Percentiles rank a stretch among this genome's conserved stretches.
These are phyloP conservation scores for Eustalomyia histrio DNA, from an alignment of 2,888 invertebrate species.

Conservation along the genomic window DNA sequence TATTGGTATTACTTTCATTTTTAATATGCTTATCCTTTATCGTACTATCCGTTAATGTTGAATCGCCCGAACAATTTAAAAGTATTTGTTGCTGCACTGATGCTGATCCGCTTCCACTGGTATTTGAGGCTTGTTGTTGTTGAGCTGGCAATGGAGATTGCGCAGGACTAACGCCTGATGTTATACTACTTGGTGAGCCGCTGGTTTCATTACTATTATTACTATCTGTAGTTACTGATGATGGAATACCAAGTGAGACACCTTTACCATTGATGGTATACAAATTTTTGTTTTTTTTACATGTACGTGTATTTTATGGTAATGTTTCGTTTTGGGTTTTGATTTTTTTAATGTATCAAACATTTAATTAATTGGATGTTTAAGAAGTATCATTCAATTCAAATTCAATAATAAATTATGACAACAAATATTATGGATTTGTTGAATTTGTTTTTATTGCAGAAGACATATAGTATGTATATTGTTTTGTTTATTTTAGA, in stretches of 20 bases:
- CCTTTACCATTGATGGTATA: constrained; percentile 69
- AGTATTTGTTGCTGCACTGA: constrained; percentile 70
- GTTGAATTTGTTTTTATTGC: constrained; percentile 36
- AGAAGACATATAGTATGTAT: constrained; percentile 51
- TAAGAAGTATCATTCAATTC: constrained; percentile 37
- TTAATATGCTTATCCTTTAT: constrained; percentile 83
- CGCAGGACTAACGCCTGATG: constrained; percentile 90
- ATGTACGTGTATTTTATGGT: constrained; percentile 64
- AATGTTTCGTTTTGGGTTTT: constrained; percentile 60
- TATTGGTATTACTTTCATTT: constrained; percentile 77
- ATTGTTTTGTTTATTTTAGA: constrained; percentile 30
- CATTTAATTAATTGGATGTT: constrained; percentile 28
- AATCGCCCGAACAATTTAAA: constrained; percentile 89
- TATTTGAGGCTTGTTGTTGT: constrained; percentile 69
- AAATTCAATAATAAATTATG: constrained; percentile 17
- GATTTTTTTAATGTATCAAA: constrained; percentile 28
- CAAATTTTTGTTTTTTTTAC: constrained; percentile 64
- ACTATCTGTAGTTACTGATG: constrained; percentile 89
- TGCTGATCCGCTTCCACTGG: constrained; percentile 68
- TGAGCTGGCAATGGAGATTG: constrained; percentile 83
- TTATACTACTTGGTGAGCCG: constrained; percentile 90
- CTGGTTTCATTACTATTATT: constrained; percentile 90
- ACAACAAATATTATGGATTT: constrained; percentile 22
- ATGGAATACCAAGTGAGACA: constrained; percentile 75
- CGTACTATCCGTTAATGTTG: constrained; percentile 77